A percentile compares a stretch with the other conserved stretches of the same genome.
phyloP scores from a whole-genome alignment of 1,140 invertebrate species.

The Phthorimaea operculella region DNA sequence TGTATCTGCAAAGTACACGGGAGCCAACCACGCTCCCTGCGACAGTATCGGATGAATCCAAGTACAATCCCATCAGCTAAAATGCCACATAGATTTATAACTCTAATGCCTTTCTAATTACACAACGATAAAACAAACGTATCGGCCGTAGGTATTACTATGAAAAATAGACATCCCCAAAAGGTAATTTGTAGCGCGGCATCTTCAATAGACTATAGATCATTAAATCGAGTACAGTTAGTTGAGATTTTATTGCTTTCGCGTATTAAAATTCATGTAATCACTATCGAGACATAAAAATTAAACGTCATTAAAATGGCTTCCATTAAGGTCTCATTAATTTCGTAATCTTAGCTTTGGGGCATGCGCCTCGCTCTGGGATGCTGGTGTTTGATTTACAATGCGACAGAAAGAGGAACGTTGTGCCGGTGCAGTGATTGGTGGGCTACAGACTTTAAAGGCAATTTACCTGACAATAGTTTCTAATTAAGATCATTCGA shows the following conservation, averaged over 20 bases:
- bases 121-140: slow-evolving; percentile 1
- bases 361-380: slow-evolving; percentile 27
- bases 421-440: slow-evolving; percentile 21
- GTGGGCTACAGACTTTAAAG: slow-evolving; percentile 47
- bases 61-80: too few relatives aligned
- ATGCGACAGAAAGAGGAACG: slow-evolving; percentile 11
- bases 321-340: slow-evolving; percentile 57
- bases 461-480: slow-evolving; percentile 60
- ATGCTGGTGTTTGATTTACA: slow-evolving; percentile 55
- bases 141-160: slow-evolving; percentile 9
- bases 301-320: slow-evolving; percentile 52
- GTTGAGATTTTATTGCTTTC: slow-evolving; percentile 40
- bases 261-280: slow-evolving; percentile 51
- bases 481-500: slow-evolving; percentile 65
- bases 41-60: background rate
- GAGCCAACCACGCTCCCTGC: background rate
- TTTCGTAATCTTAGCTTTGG: slow-evolving; percentile 54
- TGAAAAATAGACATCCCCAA: slow-evolving; percentile 22
- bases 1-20: background rate
- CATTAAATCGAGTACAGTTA: slow-evolving; percentile 39
- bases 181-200: slow-evolving; percentile 29
- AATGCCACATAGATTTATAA: background rate
- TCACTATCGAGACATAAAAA: slow-evolving; percentile 44
- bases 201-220: slow-evolving; percentile 25
- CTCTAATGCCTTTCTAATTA: slow-evolving; percentile 1